A percentile compares a stretch with the other conserved stretches of the same genome.
Conservation (phyloP, 1,140 invertebrate genomes). For the Meloidogyne exigua region DNA sequence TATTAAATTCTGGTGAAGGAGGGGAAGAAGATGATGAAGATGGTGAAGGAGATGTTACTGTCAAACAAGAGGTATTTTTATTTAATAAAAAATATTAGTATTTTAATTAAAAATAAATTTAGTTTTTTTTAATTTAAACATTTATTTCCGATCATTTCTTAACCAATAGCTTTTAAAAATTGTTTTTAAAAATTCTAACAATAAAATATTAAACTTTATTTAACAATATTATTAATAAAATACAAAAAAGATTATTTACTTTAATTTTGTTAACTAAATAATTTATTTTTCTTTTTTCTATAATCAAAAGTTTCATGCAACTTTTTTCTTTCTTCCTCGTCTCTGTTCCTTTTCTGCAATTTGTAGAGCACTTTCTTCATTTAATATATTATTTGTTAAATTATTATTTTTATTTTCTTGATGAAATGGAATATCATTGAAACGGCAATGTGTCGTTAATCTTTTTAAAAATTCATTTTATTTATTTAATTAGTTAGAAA, state of each 20-base stretch:
- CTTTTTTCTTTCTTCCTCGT: not conserved
- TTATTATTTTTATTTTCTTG: slow-evolving; percentile 19
- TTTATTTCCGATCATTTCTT: too few relatives aligned
- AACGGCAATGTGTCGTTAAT: slow-evolving; percentile 57
- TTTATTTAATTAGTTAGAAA: not conserved
- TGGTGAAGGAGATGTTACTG: slow-evolving; percentile 27
- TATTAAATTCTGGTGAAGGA: slow-evolving; percentile 52
- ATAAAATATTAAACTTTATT: not conserved
- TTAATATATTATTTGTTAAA: slow-evolving; percentile 5
- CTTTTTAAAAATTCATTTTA: slow-evolving; percentile 30
- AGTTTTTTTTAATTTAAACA: too few relatives aligned
- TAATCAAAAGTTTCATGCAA: not conserved
- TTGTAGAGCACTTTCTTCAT: not conserved
- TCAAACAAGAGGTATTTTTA: slow-evolving; percentile 48
- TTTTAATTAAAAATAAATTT: too few relatives aligned
- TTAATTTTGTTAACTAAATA: too few relatives aligned
- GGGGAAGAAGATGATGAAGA: slow-evolving; percentile 38
- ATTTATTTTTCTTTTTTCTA: too few relatives aligned
- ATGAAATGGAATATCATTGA: slow-evolving; percentile 53
- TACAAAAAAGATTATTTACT: too few relatives aligned
- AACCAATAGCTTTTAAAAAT: too few relatives aligned
- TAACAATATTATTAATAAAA: too few relatives aligned
- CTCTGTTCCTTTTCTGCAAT: not conserved
- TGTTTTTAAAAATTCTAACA: not conserved
- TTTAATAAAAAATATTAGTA: too few relatives aligned